Conservation (phyloP, 2,888 invertebrate species). For the Meteorus colon region DNA sequence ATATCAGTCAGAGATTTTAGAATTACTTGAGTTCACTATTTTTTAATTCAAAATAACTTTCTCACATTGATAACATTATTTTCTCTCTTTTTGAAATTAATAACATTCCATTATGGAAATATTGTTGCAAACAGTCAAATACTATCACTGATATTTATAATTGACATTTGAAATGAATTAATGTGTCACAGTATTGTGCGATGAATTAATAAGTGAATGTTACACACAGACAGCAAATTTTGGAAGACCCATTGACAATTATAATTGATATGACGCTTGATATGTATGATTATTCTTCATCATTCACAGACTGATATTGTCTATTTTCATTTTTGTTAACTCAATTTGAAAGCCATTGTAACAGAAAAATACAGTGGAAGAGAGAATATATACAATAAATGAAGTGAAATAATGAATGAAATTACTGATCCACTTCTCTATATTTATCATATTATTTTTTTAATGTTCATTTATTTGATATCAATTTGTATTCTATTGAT, state of each 20-base stretch:
- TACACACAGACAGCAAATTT: background rate
- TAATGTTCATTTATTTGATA: background rate
- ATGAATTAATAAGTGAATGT: background rate
- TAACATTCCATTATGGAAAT: background rate
- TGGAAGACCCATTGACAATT: slow-evolving; percentile 34
- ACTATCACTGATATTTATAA: background rate
- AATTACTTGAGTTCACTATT: background rate
- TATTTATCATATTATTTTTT: background rate
- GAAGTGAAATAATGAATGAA: background rate
- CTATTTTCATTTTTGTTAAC: background rate
- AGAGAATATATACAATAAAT: background rate
- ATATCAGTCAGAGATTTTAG: slow-evolving; percentile 12
- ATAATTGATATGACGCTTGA: slow-evolving; percentile 30
- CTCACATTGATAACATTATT: background rate
- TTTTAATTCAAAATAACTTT: background rate
- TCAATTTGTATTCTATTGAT: too few species aligned
- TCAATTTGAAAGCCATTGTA: background rate
- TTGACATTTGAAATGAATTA: background rate
- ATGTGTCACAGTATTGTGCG: background rate
- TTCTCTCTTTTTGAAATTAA: background rate
- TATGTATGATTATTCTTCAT: slow-evolving; percentile 14
- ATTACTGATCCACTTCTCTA: background rate
- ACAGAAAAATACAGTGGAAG: background rate
- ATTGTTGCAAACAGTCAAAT: background rate
- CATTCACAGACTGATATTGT: background rate